These are phyloP conservation scores for Erpetoichthys calabaricus DNA, from an alignment of 2,797 vertebrate species.

Conservation along the genomic window DNA sequence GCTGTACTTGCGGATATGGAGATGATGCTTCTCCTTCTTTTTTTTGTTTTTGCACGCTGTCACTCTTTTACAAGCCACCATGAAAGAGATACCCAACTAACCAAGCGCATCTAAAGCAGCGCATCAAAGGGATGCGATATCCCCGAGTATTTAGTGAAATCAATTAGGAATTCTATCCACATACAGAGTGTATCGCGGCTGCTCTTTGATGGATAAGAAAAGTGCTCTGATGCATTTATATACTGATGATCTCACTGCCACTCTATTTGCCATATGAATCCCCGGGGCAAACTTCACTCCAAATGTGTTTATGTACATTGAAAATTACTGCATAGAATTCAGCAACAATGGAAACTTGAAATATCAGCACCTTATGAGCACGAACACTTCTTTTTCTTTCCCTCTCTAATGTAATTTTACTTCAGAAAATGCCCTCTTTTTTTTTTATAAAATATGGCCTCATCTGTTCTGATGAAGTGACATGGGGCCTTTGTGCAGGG, in stretches of 20 bases:
- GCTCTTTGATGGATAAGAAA: conserved; percentile 10
- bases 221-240: conserved; percentile 3
- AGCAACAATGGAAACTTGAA: neutral
- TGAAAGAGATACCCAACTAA: no score
- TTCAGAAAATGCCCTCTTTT: no score
- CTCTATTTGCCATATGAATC: neutral
- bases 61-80: no score
- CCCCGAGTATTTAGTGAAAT: conserved; percentile 9
- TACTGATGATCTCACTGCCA: neutral
- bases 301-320: conserved; percentile 1
- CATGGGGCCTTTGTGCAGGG: no score
- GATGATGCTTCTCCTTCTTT: no score
- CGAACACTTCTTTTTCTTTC: no score
- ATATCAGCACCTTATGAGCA: neutral
- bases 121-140: conserved; percentile 16
- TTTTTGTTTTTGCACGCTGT: no score
- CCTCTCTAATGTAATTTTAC: no score
- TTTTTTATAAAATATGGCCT: no score
- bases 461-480: no score
- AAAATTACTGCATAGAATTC: neutral
- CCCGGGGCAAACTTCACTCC: neutral
- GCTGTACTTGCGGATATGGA: no score
- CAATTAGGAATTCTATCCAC: conserved; percentile 24
- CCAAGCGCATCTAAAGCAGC: conserved; percentile 13
- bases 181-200: conserved; percentile 2